A percentile compares a stretch with the other conserved stretches of the same genome.
These are phyloP conservation scores for Geotrupes spiniger DNA, from an alignment of 2,888 invertebrate species.

Conservation along the genomic window DNA sequence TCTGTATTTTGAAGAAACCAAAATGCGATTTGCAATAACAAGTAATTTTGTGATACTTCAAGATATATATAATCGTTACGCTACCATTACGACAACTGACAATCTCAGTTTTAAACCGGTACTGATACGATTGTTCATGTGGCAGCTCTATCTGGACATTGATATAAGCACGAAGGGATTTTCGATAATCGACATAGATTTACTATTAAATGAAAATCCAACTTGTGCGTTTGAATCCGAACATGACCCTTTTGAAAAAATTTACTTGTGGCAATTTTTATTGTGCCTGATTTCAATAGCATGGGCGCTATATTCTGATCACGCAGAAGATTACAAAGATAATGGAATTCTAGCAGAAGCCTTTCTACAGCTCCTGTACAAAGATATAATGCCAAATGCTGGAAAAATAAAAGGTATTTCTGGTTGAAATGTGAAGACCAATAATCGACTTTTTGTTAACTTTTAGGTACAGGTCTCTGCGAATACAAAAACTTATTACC, in stretches of 20 bases:
- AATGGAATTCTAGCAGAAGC: slow-evolving; percentile 55
- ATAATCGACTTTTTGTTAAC: too few relatives aligned
- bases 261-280: slow-evolving; percentile 63
- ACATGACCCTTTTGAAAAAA: slow-evolving; percentile 59
- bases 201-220: slow-evolving; percentile 51
- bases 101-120: slow-evolving; percentile 48
- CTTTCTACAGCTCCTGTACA: slow-evolving; percentile 55
- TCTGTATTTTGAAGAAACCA: slow-evolving; percentile 48
- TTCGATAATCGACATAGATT: slow-evolving; percentile 55
- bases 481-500: slow-evolving; percentile 46
- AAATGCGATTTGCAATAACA: slow-evolving; percentile 48
- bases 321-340: slow-evolving; percentile 45
- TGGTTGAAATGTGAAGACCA: too few relatives aligned
- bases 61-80: slow-evolving; percentile 55
- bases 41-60: slow-evolving; percentile 48
- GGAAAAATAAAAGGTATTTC: slow-evolving; percentile 48
- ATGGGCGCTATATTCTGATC: slow-evolving; percentile 50
- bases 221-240: slow-evolving; percentile 50
- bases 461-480: slow-evolving; percentile 26
- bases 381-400: slow-evolving; percentile 50
- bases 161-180: slow-evolving; percentile 52
- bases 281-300: slow-evolving; percentile 56
- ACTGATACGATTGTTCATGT: slow-evolving; percentile 56
- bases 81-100: slow-evolving; percentile 50
- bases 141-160: slow-evolving; percentile 62